Conservation (phyloP, 2,888 invertebrate species). For the Petrolisthes cinctipes region DNA sequence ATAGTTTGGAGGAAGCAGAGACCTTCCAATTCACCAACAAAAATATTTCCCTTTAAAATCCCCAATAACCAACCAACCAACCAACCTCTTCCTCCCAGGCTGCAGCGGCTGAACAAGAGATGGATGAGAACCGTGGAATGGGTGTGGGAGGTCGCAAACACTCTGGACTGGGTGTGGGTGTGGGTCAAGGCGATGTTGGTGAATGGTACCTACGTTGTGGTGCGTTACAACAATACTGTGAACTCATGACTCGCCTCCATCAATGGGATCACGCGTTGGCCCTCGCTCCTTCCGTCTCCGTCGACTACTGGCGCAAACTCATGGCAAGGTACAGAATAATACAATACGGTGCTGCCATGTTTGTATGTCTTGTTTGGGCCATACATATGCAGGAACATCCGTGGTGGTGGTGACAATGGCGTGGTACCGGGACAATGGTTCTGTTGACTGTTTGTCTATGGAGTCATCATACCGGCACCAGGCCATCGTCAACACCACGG, state of each 20-base stretch:
- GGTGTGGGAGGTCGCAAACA: slow-evolving; percentile 41
- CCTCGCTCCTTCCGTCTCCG: slow-evolving; percentile 71
- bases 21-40: too few species aligned
- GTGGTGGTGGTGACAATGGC: too few species aligned
- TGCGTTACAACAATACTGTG: slow-evolving; percentile 71
- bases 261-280: slow-evolving; percentile 71
- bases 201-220: slow-evolving; percentile 69
- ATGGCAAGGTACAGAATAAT: slow-evolving; percentile 68
- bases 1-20: too few species aligned
- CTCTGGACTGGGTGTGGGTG: slow-evolving; percentile 15
- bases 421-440: too few species aligned
- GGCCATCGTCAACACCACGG: too few species aligned
- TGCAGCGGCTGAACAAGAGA: slow-evolving; percentile 70
- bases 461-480: too few species aligned
- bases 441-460: too few species aligned
- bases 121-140: slow-evolving; percentile 68
- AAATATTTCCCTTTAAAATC: too few species aligned
- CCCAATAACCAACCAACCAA: too few species aligned
- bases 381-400: too few species aligned
- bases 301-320: slow-evolving; percentile 70
- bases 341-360: background rate
- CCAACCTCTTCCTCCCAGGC: slow-evolving; percentile 67
- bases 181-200: slow-evolving; percentile 38
- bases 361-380: background rate
- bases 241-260: slow-evolving; percentile 70